Percentiles rank a stretch among this genome's conserved stretches.
Evolutionary conservation across 1,140 invertebrate species (phyloP).

Genomic region (Ditylenchus dipsaci): DNA sequence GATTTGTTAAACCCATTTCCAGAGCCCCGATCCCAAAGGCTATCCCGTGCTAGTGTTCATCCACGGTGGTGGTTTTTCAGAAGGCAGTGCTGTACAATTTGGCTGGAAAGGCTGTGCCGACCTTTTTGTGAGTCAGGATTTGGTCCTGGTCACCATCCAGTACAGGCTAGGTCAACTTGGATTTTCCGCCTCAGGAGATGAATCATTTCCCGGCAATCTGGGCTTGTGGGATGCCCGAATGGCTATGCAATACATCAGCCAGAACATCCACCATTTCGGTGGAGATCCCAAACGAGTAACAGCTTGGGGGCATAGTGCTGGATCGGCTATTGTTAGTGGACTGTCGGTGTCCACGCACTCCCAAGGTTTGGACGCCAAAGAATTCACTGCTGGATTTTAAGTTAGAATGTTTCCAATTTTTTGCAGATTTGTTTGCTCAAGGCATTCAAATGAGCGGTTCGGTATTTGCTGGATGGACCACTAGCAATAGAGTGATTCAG

Average conservation of each 20-base stretch:
- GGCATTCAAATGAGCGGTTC: constrained; percentile 31
- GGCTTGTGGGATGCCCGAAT: constrained; percentile 43
- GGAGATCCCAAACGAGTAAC: constrained; percentile 70
- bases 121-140: constrained; percentile 9
- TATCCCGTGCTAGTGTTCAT: constrained; percentile 53
- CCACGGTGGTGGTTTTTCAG: constrained; percentile 40
- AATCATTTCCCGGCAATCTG: constrained; percentile 44
- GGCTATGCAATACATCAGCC: constrained; percentile 24
- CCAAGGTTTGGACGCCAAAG: constrained; percentile 22
- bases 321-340: constrained; percentile 60
- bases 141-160: constrained; percentile 28
- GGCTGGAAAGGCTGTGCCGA: constrained; percentile 16
- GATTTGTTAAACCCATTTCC: neutral
- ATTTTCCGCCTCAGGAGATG: constrained; percentile 63
- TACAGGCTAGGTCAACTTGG: constrained; percentile 38
- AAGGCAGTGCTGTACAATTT: constrained; percentile 12
- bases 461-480: constrained; percentile 27
- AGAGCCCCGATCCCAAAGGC: constrained; percentile 7
- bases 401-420: neutral
- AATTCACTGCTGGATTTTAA: neutral
- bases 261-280: constrained; percentile 60
- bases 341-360: constrained; percentile 44
- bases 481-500: neutral
- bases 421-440: constrained; percentile 32
- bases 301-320: constrained; percentile 69